A percentile compares a stretch with the other conserved stretches of the same genome.
These are phyloP conservation scores for Aphidius colemani DNA, from an alignment of 2,888 invertebrate species.

Conservation along the genomic window DNA sequence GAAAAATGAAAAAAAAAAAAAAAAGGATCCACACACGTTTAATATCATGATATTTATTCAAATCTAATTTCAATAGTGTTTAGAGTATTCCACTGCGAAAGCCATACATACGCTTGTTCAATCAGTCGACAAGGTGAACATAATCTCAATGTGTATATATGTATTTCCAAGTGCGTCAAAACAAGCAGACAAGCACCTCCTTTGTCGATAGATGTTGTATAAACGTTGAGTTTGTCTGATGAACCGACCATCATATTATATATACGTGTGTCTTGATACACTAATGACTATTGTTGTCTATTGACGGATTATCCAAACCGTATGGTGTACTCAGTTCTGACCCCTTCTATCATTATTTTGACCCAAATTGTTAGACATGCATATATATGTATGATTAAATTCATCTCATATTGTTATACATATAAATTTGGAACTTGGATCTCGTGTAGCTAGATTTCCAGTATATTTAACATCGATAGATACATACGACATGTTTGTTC, in stretches of 20 bases:
- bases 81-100: no score
- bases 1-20: no score
- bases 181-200: slow-evolving; percentile 28
- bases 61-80: no score
- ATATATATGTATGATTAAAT: slow-evolving; percentile 1
- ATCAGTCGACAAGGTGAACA: slow-evolving; percentile 13
- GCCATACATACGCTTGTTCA: neutral
- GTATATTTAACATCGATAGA: no score
- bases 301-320: slow-evolving; percentile 48
- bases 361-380: slow-evolving; percentile 50
- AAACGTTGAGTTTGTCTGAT: slow-evolving; percentile 40
- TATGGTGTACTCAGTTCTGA: slow-evolving; percentile 38
- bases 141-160: slow-evolving; percentile 1
- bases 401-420: no score
- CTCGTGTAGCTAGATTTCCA: no score
- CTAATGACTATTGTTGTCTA: slow-evolving; percentile 57
- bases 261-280: slow-evolving; percentile 40
- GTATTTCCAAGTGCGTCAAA: neutral
- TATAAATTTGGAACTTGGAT: no score
- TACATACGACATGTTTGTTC: no score
- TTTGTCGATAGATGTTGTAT: slow-evolving; percentile 39
- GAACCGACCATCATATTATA: slow-evolving; percentile 37
- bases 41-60: no score
- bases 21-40: no score
- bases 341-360: slow-evolving; percentile 39